Conservation (phyloP, 1,140 invertebrate species). For the Drosophila burlai region DNA sequence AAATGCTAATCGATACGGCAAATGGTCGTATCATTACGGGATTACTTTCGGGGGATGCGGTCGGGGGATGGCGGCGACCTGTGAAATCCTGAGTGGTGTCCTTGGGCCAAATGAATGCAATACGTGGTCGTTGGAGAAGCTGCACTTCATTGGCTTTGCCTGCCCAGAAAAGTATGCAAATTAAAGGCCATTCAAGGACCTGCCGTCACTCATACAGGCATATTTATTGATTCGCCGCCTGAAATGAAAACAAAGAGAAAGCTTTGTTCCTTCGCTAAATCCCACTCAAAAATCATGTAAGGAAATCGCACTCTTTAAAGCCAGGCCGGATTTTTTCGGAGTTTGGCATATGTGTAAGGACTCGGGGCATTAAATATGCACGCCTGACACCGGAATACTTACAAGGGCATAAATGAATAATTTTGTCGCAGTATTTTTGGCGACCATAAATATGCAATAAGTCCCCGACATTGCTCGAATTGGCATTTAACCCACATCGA, state of each 20-base stretch:
- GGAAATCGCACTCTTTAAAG: conserved; percentile 15
- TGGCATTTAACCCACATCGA: conserved; percentile 32
- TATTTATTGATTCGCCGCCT: conserved; percentile 47
- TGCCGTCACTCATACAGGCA: conserved; percentile 9
- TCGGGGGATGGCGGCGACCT: not conserved
- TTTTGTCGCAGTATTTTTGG: conserved; percentile 60
- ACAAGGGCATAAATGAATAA: conserved; percentile 57
- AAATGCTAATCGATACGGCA: conserved; percentile 44
- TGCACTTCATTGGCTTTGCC: conserved; percentile 26
- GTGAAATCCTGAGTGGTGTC: conserved; percentile 18
- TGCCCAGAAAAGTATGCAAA: conserved; percentile 30
- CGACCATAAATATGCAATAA: conserved; percentile 50
- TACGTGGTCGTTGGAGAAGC: conserved; percentile 19
- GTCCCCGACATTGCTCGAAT: conserved; percentile 15
- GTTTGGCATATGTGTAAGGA: conserved; percentile 26
- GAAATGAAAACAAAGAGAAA: conserved; percentile 17
- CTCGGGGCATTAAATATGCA: conserved; percentile 30
- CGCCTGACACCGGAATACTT: conserved; percentile 25
- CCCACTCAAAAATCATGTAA: not conserved
- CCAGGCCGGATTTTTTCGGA: conserved; percentile 19
- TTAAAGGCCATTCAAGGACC: conserved; percentile 44
- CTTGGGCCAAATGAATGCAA: conserved; percentile 38
- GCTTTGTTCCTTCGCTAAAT: not conserved
- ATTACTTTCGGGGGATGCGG: conserved; percentile 18
- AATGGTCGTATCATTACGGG: conserved; percentile 33